Evolutionary conservation across 2,888 invertebrate species (phyloP), one percentile per base, ranked within the genome.

Genomic region (Mermis nigrescens): DNA sequence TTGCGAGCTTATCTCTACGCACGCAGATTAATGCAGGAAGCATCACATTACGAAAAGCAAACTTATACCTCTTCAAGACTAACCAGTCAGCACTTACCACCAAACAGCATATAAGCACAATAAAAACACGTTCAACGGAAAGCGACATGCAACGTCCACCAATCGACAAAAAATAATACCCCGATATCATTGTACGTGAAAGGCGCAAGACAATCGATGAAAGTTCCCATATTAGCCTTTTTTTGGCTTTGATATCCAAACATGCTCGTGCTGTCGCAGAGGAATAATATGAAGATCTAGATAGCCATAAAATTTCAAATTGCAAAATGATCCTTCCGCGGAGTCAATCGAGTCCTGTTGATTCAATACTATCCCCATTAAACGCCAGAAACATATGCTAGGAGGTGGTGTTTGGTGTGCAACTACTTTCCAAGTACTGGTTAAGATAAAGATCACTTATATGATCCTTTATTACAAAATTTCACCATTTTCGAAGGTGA

Each of bases 131-230:
- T 74, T 86, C 85, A 66, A 92, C 76, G 63, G 88, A 88, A 60
- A 98, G 98, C 62, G 98, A 94, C 45, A 91, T 91, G 61, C 92
- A 64, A 98, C 91, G 95, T 95, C 98, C 58, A 92, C 89, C 73
- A 98, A 81, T 75, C 98, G 90, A 98, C 95, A 79, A 98, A 98
- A 66, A 98, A 83, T 73, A 99, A 90, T 61, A 98, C 95, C 67
- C 98, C 98, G 76, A 99, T 95, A 77, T 99, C 99, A 78, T 99
- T 99, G 77, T 99, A 98, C 72, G 98, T 90, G 77, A 95, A 98
- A 60, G 98, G 98, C 63, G 99, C 80, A 77, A 84, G 99, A 65
- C 95, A 94, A 62, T 95, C 95, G 75, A 95, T 86, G 70, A 95
- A 81, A 52, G 94, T 95, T 69, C 95, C 95, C 85, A 98, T 87